Conservation (phyloP, 2,797 vertebrate genomes). For the Fistularia tabacaria region DNA sequence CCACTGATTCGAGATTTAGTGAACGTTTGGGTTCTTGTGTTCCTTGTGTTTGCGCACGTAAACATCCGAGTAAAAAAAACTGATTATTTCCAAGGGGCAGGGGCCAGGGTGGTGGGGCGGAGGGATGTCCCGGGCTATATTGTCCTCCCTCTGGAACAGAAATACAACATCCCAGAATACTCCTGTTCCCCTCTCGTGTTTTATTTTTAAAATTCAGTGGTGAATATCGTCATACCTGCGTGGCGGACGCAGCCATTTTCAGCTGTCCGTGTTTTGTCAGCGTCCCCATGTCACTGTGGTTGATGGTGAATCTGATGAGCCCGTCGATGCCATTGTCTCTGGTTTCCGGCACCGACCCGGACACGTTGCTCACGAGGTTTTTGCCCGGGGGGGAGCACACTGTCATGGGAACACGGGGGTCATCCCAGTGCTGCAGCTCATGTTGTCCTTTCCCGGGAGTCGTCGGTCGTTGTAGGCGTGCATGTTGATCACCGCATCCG, state of each 20-base stretch:
- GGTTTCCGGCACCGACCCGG: conserved; percentile 64
- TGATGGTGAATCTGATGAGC: conserved; percentile 74
- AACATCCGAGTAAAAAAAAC: conserved; percentile 79
- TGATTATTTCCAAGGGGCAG: conserved; percentile 29
- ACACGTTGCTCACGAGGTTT: conserved; percentile 69
- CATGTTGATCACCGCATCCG: conserved; percentile 97
- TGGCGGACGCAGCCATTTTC: conserved; percentile 76
- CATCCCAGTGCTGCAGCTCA: conserved; percentile 90
- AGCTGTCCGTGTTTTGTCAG: conserved; percentile 73
- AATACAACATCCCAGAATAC: neutral
- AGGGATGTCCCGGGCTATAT: too few relatives aligned
- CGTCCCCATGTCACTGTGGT: conserved; percentile 77
- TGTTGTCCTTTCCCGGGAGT: conserved; percentile 95
- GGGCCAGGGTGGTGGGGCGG: too few relatives aligned
- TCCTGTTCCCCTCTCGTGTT: conserved; percentile 27
- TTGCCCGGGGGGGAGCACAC: conserved; percentile 66
- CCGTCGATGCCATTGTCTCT: conserved; percentile 76
- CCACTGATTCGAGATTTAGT: conserved; percentile 37
- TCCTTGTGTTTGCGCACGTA: conserved; percentile 71
- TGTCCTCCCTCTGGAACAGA: neutral
- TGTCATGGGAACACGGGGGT: conserved; percentile 88
- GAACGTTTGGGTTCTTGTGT: conserved; percentile 43
- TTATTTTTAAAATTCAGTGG: conserved; percentile 47
- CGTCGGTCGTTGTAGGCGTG: conserved; percentile 96
- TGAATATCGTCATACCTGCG: conserved; percentile 73